Base-by-base conservation (phyloP, 1,140 invertebrate genomes). In the Caenorhabditis brenneri region DNA sequence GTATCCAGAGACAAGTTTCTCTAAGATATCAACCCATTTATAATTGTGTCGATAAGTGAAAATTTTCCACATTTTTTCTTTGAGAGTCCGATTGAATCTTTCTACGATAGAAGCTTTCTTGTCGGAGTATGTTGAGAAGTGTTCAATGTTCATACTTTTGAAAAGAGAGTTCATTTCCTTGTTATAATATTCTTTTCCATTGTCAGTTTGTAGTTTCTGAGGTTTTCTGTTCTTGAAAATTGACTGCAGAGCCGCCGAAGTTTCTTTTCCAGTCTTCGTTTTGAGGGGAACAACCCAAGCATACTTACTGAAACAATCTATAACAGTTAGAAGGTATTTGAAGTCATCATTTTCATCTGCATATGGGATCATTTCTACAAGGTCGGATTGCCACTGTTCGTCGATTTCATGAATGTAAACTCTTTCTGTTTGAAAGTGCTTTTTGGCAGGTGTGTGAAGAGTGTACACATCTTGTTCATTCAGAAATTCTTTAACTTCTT, bases 291-390 rank as follows among this genome's bases (percentile, higher is more conserved):
- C 49, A 19, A 90, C 90, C 91, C 90, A 93, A 33, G 91, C 91
- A 87, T 88, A 91, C 88, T 92, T 93, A 60, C 89, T 90, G 87
- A 92, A 92, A 51, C 87, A 86, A 88, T 93, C 91, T 81, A 93
- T 92, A 6, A 92, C 88, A 29, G 89, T 91, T 78, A 93, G 85
- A 36, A 93, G 87, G 85, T 91, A 93, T 81, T 90, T 91, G 86
- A 87, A 91, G 33, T 89, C 88, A 53, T 89, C 87, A 89, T 93
- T 93, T 53, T 87, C 33, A 83, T 85, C 85, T 31, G 85, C 83
- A 87, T 91, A 78, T n/a, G 79, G 81, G 42, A 88, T n/a, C 69
- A 92, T 82, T 86, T 90, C 89, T 4, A 87, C 81, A 19, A 92
- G 86, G 86, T 92, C 91, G 16, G 88, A 87, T 85, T 92, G 89